Percentiles rank a stretch among this genome's conserved stretches.
phyloP scores from a whole-genome alignment of 2,888 invertebrate genomes.

The Atrina japonica region DNA sequence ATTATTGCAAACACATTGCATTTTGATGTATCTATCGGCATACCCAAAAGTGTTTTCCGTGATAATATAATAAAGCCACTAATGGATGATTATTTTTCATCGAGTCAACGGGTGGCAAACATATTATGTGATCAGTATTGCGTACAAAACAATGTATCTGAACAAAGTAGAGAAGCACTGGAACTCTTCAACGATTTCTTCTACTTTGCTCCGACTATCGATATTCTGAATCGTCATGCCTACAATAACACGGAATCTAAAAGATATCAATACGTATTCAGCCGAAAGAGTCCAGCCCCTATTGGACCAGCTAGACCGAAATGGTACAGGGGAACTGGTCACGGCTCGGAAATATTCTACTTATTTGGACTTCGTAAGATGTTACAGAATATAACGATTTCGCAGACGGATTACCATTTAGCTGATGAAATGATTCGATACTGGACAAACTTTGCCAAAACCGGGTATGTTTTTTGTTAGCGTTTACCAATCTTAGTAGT shows the following conservation, averaged over 20 bases:
- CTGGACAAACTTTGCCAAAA: constrained; percentile 49
- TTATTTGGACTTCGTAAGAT: constrained; percentile 21
- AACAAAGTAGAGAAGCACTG: constrained; percentile 13
- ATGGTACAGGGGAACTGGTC: constrained; percentile 30
- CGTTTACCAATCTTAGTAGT: too few species aligned
- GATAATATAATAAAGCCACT: constrained; percentile 6
- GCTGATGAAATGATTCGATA: constrained; percentile 19
- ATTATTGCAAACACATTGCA: constrained; percentile 3
- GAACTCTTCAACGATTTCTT: constrained; percentile 22
- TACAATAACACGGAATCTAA: background rate
- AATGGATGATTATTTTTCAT: background rate
- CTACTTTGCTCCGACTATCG: constrained; percentile 16
- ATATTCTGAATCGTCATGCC: constrained; percentile 15
- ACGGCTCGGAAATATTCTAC: constrained; percentile 26
- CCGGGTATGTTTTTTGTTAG: constrained; percentile 46
- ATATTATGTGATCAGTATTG: constrained; percentile 19
- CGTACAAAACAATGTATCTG: background rate
- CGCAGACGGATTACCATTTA: background rate
- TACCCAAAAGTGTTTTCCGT: constrained; percentile 15
- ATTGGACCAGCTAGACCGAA: constrained; percentile 1
- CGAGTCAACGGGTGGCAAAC: constrained; percentile 2
- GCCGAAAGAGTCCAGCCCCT: background rate
- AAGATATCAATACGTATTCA: constrained; percentile 25
- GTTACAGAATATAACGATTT: background rate
- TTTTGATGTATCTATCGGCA: constrained; percentile 26